Evolutionary conservation across 2,888 invertebrate genomes (phyloP).

Genomic region (Sinotaia quadrata): DNA sequence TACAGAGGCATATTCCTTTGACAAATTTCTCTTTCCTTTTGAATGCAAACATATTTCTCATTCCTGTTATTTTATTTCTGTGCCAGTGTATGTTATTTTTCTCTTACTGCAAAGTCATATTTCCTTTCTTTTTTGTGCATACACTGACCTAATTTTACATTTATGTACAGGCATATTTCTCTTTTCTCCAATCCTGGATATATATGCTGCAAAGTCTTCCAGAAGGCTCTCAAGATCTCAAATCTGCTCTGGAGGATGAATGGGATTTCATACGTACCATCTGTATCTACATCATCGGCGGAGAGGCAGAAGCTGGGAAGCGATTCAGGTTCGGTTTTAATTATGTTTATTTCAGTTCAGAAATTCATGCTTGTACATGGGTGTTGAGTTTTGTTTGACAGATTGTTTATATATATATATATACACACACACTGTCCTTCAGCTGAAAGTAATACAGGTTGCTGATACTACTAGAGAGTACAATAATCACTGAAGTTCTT

Average conservation of each 20-base stretch:
- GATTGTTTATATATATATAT: neutral
- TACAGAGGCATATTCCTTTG: too few species aligned
- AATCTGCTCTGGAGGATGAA: constrained; percentile 87
- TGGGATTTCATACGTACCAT: constrained; percentile 88
- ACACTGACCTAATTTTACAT: too few species aligned
- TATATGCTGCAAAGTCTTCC: constrained; percentile 64
- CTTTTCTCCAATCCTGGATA: constrained; percentile 89
- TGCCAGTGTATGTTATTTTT: too few species aligned
- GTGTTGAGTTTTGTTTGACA: neutral
- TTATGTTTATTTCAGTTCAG: neutral
- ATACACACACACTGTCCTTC: too few species aligned
- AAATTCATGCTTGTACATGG: neutral
- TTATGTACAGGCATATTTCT: constrained; percentile 82
- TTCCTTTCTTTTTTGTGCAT: too few species aligned
- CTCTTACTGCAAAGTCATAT: too few species aligned
- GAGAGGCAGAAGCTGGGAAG: constrained; percentile 82
- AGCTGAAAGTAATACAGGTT: too few species aligned
- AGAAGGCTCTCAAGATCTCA: constrained; percentile 72
- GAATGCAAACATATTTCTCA: too few species aligned
- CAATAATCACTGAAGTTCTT: too few species aligned
- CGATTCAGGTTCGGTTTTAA: constrained; percentile 81
- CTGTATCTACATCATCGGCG: constrained; percentile 83
- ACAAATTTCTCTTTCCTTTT: too few species aligned
- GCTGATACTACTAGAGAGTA: too few species aligned
- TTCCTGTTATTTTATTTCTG: too few species aligned